A percentile compares a stretch with the other conserved stretches of the same genome.
These are phyloP conservation scores for Conomelus anceps DNA, from an alignment of 2,888 invertebrate genomes.

Conservation along the genomic window DNA sequence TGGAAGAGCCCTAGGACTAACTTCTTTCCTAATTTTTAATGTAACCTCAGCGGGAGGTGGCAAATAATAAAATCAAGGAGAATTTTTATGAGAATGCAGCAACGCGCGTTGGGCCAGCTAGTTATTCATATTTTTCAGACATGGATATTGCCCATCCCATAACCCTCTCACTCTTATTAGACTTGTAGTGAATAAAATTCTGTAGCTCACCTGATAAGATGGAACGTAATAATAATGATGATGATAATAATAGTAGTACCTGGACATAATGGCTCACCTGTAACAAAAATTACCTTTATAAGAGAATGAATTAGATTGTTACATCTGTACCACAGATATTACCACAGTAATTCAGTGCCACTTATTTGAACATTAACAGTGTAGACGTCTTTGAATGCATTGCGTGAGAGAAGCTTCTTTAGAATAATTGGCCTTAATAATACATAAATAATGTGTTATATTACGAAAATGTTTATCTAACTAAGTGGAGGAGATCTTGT, in stretches of 20 bases:
- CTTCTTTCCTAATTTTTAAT: no score
- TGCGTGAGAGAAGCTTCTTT: background rate
- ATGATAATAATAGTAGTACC: background rate
- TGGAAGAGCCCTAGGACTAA: no score
- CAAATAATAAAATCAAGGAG: no score
- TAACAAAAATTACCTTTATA: background rate
- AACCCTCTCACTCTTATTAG: no score
- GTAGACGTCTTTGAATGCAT: background rate
- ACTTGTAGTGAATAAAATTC: no score
- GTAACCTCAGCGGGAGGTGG: no score
- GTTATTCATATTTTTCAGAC: no score
- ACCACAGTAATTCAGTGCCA: background rate
- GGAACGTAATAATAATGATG: background rate
- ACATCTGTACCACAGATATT: background rate
- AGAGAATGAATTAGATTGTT: background rate
- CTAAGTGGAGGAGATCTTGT: background rate
- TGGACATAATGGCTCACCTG: background rate
- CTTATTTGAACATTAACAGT: background rate
- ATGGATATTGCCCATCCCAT: no score
- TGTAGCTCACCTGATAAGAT: no score
- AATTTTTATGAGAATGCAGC: no score
- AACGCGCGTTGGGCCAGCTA: no score
- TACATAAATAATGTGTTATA: background rate
- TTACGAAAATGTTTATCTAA: background rate
- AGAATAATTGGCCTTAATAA: background rate